Percentiles rank a stretch among this genome's conserved stretches.
phyloP scores from a whole-genome alignment of 2,797 vertebrate genomes.

The Pantherophis vulpinus region DNA sequence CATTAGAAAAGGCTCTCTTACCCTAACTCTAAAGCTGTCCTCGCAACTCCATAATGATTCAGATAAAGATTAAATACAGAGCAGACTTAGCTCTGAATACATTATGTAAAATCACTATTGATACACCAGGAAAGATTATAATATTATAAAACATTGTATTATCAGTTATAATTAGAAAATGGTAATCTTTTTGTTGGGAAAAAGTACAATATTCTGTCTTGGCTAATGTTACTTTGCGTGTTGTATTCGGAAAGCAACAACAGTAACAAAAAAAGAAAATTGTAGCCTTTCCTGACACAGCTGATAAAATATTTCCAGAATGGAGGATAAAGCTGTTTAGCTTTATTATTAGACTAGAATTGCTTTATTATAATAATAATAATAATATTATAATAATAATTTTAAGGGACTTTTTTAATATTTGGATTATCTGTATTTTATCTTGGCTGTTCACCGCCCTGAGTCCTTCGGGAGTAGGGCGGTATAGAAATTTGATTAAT shows the following conservation, averaged over 20 bases:
- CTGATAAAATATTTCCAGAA: background rate
- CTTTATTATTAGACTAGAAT: background rate
- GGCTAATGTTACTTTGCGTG: background rate
- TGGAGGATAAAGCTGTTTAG: background rate
- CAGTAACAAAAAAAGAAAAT: background rate
- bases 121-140: conserved; percentile 3
- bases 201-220: background rate
- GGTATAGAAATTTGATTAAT: too few species aligned
- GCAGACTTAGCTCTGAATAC: background rate
- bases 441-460: too few species aligned
- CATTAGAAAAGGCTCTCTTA: background rate
- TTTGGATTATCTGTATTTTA: too few species aligned
- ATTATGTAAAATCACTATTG: background rate
- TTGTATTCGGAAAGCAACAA: background rate
- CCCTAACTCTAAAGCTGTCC: background rate
- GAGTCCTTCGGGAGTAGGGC: too few species aligned
- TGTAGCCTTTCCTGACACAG: background rate
- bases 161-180: background rate
- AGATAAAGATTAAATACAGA: background rate
- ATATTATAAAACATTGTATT: background rate
- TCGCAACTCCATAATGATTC: background rate
- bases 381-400: too few species aligned
- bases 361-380: too few species aligned
- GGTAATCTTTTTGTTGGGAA: background rate
- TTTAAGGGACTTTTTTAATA: too few species aligned